A percentile compares a stretch with the other conserved stretches of the same genome.
phyloP scores from a whole-genome alignment of 2,113 vertebrate species.

The Callionymus lyra region DNA sequence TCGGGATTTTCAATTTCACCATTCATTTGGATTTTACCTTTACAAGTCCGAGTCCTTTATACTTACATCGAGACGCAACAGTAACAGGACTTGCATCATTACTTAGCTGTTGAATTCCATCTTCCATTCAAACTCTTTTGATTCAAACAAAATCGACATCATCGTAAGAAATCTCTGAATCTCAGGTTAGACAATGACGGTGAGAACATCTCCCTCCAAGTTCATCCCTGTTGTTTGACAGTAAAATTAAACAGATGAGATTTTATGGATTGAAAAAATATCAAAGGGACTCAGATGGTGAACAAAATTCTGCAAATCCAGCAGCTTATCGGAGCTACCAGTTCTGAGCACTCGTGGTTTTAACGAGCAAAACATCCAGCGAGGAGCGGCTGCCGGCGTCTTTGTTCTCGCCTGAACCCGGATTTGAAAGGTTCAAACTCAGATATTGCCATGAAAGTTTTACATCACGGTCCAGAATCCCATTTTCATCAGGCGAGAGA shows the following conservation, averaged over 20 bases:
- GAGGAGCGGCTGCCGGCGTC: conserved; percentile 19
- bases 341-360: conserved; percentile 18
- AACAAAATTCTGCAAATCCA: conserved; percentile 36
- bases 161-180: too few relatives aligned
- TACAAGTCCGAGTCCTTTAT: too few relatives aligned
- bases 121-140: too few relatives aligned
- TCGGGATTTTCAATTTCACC: too few relatives aligned
- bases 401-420: conserved; percentile 43
- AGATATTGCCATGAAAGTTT: conserved; percentile 33
- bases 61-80: too few relatives aligned
- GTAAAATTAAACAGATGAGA: conserved; percentile 8
- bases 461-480: conserved; percentile 16
- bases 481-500: conserved; percentile 26
- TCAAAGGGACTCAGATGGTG: conserved; percentile 17
- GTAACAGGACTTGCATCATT: too few relatives aligned
- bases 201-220: neutral
- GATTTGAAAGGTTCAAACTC: conserved; percentile 30
- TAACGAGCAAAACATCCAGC: conserved; percentile 23
- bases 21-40: too few relatives aligned
- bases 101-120: too few relatives aligned
- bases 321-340: conserved; percentile 23
- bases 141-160: too few relatives aligned
- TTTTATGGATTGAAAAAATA: conserved; percentile 8
- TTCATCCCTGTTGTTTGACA: conserved; percentile 2
- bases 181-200: neutral